Conservation (phyloP, 2,797 vertebrate species). For the Pipistrellus pipistrellus region DNA sequence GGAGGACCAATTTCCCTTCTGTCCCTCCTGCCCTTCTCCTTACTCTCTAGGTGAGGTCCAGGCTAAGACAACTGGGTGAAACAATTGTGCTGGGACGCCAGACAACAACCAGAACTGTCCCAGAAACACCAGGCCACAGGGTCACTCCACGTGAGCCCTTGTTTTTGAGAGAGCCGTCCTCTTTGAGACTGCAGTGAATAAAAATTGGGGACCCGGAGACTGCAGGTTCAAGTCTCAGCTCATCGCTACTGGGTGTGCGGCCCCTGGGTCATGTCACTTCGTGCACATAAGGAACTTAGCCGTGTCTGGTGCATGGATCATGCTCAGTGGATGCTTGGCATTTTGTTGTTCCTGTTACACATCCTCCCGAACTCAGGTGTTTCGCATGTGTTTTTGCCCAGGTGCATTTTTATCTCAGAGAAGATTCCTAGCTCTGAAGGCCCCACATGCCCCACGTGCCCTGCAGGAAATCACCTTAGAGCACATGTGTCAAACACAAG, state of each 20-base stretch:
- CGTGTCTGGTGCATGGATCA: fast-evolving
- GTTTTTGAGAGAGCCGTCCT: background rate
- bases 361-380: background rate
- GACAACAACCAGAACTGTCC: too few relatives aligned
- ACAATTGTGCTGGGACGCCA: background rate
- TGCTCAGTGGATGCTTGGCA: background rate
- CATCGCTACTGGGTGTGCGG: background rate
- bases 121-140: fast-evolving
- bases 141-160: background rate
- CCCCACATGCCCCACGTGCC: background rate
- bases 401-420: fast-evolving
- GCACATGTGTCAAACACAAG: too few relatives aligned
- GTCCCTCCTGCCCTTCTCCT: too few relatives aligned
- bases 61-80: too few relatives aligned
- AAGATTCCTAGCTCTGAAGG: background rate
- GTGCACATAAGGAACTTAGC: fast-evolving
- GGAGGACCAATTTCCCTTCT: fast-evolving
- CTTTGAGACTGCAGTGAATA: background rate
- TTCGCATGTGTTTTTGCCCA: fast-evolving
- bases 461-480: background rate
- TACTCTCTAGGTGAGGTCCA: background rate
- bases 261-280: fast-evolving
- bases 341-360: background rate
- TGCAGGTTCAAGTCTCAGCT: background rate
- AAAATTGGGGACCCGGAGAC: background rate